Evolutionary conservation across 1,140 invertebrate genomes (phyloP), one percentile per base, ranked within the genome.

Genomic region (Neuroterus valhalla): DNA sequence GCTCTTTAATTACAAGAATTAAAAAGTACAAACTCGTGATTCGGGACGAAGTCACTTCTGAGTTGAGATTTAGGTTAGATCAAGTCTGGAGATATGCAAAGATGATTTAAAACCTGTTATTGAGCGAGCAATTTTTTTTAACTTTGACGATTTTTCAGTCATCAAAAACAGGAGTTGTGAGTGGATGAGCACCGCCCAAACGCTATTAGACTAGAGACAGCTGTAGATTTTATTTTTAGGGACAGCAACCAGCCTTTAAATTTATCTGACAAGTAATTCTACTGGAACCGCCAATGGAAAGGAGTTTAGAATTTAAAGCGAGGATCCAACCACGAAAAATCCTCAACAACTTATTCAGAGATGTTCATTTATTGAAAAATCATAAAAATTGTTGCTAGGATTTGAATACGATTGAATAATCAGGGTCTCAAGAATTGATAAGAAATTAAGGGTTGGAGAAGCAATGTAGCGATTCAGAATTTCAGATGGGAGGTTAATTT

Each of bases 181-280:
- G 55, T 62, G 55, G 55, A 62, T 62, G 55, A 62, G 23, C 55
- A 62, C 23, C 55, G 55, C 31, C 31, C 31, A 38, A 62, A 62
- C 55, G 23, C 55, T 62, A 62, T 62, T 62, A 62, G 55, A 62
- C 55, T 15, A 62, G 55, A 62, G 55, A 62, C 55, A 62, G 55
- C 55, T 62, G 55, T 62, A 62, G 55, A 62, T 62, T 62, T 62
- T 62, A 62, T 62, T 62, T 62, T 62, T 62, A 62, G 55, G 55
- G 55, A 23, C 55, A 62, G 55, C 55, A 23, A 62, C 55, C 55
- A 23, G 55, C 55, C 55, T 62, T 62, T 62, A 62, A 62, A 62
- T 62, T 62, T 62, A 62, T 62, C 55, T 62, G 55, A 62, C 55
- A 62, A 62, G 23, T 62, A 11, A 26, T 31, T 62, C 23, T n/a